Conservation (phyloP, 2,797 vertebrate genomes). For the Ciconia nigra region DNA sequence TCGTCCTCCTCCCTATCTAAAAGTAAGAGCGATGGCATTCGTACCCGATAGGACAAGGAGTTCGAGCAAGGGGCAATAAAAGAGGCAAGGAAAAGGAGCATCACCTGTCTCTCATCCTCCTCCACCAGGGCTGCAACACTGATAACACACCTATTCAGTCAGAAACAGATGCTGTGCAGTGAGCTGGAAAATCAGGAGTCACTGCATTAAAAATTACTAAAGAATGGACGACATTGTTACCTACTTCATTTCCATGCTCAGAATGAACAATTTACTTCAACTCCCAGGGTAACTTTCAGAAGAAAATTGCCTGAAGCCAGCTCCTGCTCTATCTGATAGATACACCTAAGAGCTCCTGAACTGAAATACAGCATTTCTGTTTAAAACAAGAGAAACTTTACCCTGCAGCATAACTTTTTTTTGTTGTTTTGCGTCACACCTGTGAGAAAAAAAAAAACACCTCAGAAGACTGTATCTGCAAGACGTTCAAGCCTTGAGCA, state of each 20-base stretch:
- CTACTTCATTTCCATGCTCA: background rate
- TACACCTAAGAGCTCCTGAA: background rate
- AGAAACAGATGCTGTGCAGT: background rate
- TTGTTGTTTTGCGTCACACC: background rate
- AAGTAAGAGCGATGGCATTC: background rate
- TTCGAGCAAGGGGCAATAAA: background rate
- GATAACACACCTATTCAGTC: background rate
- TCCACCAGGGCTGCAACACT: background rate
- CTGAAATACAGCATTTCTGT: fast-evolving
- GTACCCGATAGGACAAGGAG: fast-evolving
- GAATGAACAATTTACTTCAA: background rate
- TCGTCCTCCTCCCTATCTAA: background rate
- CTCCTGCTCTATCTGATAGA: background rate
- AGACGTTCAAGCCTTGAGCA: too few relatives aligned
- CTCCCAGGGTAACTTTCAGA: background rate
- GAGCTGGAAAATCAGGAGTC: background rate
- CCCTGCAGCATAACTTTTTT: fast-evolving
- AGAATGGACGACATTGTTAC: background rate
- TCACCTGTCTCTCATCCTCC: background rate
- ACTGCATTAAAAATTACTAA: background rate
- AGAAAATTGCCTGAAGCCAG: background rate
- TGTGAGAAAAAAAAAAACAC: background rate
- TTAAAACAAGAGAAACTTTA: background rate
- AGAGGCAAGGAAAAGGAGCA: background rate
- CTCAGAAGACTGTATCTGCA: background rate